phyloP scores from a whole-genome alignment of 1,140 invertebrate genomes.

The Polyergus mexicanus region DNA sequence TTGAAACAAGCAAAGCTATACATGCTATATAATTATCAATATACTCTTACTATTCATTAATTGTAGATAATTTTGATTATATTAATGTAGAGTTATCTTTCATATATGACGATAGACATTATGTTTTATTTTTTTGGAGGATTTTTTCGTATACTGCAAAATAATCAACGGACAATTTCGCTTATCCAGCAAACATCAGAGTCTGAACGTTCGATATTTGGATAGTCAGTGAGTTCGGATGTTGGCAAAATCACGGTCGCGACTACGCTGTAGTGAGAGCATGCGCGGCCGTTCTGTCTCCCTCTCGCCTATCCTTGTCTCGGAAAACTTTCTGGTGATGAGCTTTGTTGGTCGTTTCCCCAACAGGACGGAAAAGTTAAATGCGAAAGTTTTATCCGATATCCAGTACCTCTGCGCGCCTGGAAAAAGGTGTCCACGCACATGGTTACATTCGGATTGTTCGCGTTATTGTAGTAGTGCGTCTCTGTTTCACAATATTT shows the following conservation, averaged over 20 bases:
- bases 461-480: constrained; percentile 48
- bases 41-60: background rate
- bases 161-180: constrained; percentile 26
- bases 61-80: background rate
- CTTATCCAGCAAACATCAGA: constrained; percentile 17
- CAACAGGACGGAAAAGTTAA: constrained; percentile 85
- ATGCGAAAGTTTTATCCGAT: constrained; percentile 86
- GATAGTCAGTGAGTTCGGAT: constrained; percentile 37
- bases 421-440: constrained; percentile 77
- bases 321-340: constrained; percentile 85
- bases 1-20: background rate
- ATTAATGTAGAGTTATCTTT: background rate
- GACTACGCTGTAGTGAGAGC: constrained; percentile 32
- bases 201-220: constrained; percentile 27
- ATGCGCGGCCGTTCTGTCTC: constrained; percentile 62
- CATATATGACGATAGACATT: background rate
- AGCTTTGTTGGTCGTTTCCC: constrained; percentile 86
- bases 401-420: constrained; percentile 77
- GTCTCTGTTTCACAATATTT: background rate
- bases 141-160: background rate
- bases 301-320: constrained; percentile 81
- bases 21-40: background rate
- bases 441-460: constrained; percentile 52
- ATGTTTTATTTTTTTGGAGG: background rate
- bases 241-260: constrained; percentile 33